Evolutionary conservation across 2,113 vertebrate genomes (phyloP), one percentile per base, ranked within the genome.

Genomic region (Donacobius atricapilla): DNA sequence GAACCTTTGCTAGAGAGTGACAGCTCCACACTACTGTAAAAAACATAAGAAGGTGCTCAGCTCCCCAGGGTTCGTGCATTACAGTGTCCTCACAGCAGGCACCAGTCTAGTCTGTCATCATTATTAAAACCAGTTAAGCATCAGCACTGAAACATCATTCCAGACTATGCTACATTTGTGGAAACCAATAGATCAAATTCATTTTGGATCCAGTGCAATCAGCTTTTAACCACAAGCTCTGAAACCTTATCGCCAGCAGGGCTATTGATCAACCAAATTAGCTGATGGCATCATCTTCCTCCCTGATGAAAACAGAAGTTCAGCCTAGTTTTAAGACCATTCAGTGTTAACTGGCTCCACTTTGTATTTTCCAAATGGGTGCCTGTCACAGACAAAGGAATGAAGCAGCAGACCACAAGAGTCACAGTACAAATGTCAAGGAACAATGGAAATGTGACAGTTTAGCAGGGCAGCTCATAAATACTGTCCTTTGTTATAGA

Each of bases 101-200:
- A 94, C 45, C 89, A 87, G 70, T 30, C 93, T 91, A 87, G 61
- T 64, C 96, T 92, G 83, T 85, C 92, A 94, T 93, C 81, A 77
- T 80, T 83, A 83, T 63, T 82, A 93, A 95, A 96, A 94, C 66
- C 76, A 94, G 91, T 92, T 94, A 91, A 85, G 86, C 95, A 94
- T 94, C 95, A 91, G 83, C 95, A 89, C 87, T 77, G 91, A 96
- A 91, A 90, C 90, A 91, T 90, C 77, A 83, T 94, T 64, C 92
- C 30, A 6, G 75, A 45, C 92, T 94, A 76, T 24, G 61, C 77
- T 73, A 87, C 92, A 94, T 91, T 53, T 79, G 96, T 94, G 91
- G 91, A 96, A 94, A 89, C 94, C 94, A 72, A 95, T 95, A 96
- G 96, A 94, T 93, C 96, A 94, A 97, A 96, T 94, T 96, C 76